Evolutionary conservation across 2,113 vertebrate species (phyloP).

Genomic region (Bos taurus): ARS-UCD2.0 NC_037331.1:63507501-63508000

Average conservation of each 20-base stretch:
- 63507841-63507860: slow-evolving; percentile 40
- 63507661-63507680: slow-evolving; percentile 13
- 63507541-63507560: neutral
- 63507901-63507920: neutral
- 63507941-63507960: neutral
- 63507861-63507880: neutral
- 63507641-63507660: neutral
- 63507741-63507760: slow-evolving; percentile 1
- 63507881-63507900: slow-evolving; percentile 1
- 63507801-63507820: slow-evolving; percentile 50
- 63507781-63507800: slow-evolving; percentile 58
- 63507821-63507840: slow-evolving; percentile 42
- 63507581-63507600: neutral
- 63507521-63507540: neutral
- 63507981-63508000: neutral
- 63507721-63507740: slow-evolving; percentile 17
- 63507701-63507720: slow-evolving; percentile 15
- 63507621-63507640: neutral
- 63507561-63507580: neutral
- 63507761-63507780: slow-evolving; percentile 51
- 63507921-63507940: slow-evolving; percentile 15
- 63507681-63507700: neutral
- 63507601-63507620: neutral
- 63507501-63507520: neutral
- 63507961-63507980: slow-evolving; percentile 3